Base-by-base conservation (phyloP, 2,797 vertebrate genomes). In the Hemibagrus guttatus region DNA sequence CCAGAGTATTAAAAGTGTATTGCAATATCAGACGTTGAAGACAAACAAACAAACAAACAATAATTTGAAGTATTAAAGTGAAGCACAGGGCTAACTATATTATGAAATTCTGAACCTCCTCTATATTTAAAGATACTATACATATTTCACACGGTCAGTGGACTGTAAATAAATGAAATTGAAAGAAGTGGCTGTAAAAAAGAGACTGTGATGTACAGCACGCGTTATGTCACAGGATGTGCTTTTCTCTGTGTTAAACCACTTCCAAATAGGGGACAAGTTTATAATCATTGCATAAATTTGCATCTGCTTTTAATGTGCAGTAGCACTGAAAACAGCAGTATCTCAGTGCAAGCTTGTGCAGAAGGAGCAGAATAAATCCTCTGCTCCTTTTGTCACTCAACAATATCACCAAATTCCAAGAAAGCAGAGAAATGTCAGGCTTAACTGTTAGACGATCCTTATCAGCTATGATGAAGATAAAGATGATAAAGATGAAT, bases 281-380 rank as follows among this genome's bases (percentile, higher is more conserved):
- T 21, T 72, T 42, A 42, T 68, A 49, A 35, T 61, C 26, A 16
- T 61, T 26, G 21, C 35, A 54, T 52, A 72, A 21, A 86, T 86
- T 86, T 86, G 78, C 66, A 86, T 86, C 64, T 81, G 19, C 21
- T 86, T 86, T 82, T 23, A 81, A 63, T 86, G 17, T 35, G 12
- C 46, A 46, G 28, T 54, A n/a, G n/a, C 13, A 31, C 7, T 80
- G 63, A 31, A 78, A 39, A 35, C 39, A n/a, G n/a, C 39, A 61
- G n/a, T 21, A 31, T 23, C 14, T 28, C 12, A 23, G 64, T 26
- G 12, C 52, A 52, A 64, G 42, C 7, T 21, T 83, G 31, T 23
- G 16, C 5, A 28, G 9, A 19, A 80, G 56, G 12, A 80, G 31
- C 5, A 39, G n/a, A 39, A 39, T 59, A 61, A 39, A 26, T 13